Base-by-base conservation (phyloP, 2,113 vertebrate species). In the Megaleporinus macrocephalus region DNA sequence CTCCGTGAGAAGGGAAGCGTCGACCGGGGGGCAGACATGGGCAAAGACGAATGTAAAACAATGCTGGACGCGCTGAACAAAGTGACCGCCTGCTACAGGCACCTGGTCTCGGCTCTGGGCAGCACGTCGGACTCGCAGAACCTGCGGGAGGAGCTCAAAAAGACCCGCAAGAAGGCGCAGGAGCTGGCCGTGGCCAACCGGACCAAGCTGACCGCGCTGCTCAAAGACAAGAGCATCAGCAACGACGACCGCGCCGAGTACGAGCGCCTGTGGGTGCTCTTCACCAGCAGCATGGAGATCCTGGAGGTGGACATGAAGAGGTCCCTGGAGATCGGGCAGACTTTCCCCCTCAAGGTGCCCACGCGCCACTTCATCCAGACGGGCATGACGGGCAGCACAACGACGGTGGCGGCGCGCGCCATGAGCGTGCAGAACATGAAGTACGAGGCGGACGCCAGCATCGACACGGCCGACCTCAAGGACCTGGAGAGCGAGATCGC, bases 211-310 rank as follows among this genome's bases (percentile, higher is more conserved):
- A 98, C 97, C 5, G 86, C 94, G 18, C 90, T 96, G 27, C 92
- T 99, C 47, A 96, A 96, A 87, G 96, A 98, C 90, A 95, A 94
- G 84, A 88, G 47, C 78, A 90, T 96, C 87, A 94, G 92, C 83
- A 93, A 94, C 12, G 97, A 98, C 53, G 97, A 99, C 77, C 95
- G 95, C 55, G 88, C 92, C 1, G 98, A 99, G 89, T 97, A 98
- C 51, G 97, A 99, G 93, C 94, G 97, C 63, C 94, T 99, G 24
- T 99, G 98, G 98, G 98, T 98, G 82, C 91, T 97, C n/a, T 99
- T 99, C 86, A 95, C 96, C 7, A 96, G 96, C 89, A 97, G 97
- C 92, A 92, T 99, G 95, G 98, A 99, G 85, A 92, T 98, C 71
- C 91, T 99, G 90, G 97, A 99, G 90, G 95, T 95, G 80, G 97